Conservation (phyloP, 53 echinoderm and acorn worm species). For the Echinometra lucunter region DNA sequence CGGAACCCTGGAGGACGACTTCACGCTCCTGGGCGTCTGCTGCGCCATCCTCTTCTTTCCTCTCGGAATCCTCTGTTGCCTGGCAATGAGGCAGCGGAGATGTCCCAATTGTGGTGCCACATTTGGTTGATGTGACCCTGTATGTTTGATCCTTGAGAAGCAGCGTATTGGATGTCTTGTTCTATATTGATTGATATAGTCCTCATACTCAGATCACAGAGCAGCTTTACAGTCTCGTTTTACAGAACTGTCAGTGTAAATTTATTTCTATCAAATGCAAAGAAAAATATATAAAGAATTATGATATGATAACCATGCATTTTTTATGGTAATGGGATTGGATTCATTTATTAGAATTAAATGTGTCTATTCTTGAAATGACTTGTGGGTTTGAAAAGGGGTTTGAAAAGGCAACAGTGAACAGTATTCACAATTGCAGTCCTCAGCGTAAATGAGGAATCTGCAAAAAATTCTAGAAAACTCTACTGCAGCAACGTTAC, state of each 20-base stretch:
- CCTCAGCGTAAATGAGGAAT: neutral
- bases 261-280: neutral
- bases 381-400: too few relatives aligned
- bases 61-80: conserved; percentile 85
- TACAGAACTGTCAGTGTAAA: neutral
- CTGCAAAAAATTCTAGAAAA: neutral
- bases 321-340: neutral
- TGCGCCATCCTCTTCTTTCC: conserved; percentile 95
- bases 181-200: neutral
- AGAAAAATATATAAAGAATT: neutral
- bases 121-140: conserved; percentile 71
- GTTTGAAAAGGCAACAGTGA: neutral
- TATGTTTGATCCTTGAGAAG: neutral
- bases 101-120: conserved; percentile 88
- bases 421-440: neutral
- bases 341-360: neutral
- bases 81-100: conserved; percentile 84
- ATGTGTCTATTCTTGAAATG: neutral
- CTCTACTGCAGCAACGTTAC: neutral
- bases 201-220: neutral
- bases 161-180: neutral
- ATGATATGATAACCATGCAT: neutral
- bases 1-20: conserved; percentile 86
- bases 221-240: neutral
- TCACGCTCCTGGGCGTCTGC: conserved; percentile 86